Percentiles rank a stretch among this genome's conserved stretches.
Conservation (phyloP, 2,797 vertebrate species). For the Myotis pilosus region DNA sequence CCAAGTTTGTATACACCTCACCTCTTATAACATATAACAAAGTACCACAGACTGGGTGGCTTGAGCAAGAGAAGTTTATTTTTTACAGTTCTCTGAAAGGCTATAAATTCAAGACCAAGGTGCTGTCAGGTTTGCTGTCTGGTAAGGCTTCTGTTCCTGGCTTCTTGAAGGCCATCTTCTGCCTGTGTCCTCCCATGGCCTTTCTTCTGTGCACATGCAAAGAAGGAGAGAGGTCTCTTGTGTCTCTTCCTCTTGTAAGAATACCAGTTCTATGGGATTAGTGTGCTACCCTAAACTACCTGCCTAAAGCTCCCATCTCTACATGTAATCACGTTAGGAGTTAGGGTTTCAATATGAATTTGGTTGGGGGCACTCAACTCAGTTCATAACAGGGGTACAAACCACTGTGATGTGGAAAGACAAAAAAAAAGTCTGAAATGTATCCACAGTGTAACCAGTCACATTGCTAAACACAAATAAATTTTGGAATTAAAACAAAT, state of each 20-base stretch:
- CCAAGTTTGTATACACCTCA: background rate
- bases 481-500: background rate
- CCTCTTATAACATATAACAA: background rate
- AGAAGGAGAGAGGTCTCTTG: background rate
- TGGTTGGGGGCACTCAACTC: background rate
- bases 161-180: background rate
- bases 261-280: background rate
- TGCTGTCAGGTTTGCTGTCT: background rate
- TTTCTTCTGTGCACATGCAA: background rate
- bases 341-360: background rate
- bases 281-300: background rate
- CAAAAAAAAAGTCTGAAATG: background rate
- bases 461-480: background rate
- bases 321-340: background rate
- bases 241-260: background rate
- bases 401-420: background rate
- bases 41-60: background rate
- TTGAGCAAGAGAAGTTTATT: background rate
- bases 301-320: background rate
- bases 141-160: background rate
- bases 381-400: background rate
- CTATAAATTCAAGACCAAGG: background rate
- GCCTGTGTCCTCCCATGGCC: background rate
- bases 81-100: background rate
- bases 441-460: background rate